Evolutionary conservation across 2,797 vertebrate species (phyloP).

Genomic region (Molossus alvarezi): DNA sequence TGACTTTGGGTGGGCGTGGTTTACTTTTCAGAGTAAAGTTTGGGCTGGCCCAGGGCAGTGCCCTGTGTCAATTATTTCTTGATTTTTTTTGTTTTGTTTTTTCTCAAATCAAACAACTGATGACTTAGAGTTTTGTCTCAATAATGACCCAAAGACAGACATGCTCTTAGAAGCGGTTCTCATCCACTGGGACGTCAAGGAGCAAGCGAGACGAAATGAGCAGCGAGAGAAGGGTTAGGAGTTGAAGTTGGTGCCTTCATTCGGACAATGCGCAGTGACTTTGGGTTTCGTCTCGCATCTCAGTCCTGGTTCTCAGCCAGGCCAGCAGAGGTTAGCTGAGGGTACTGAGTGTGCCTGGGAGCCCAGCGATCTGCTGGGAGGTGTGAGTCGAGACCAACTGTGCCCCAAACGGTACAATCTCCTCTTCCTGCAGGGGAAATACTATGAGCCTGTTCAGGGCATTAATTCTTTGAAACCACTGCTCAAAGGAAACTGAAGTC

Average conservation of each 20-base stretch:
- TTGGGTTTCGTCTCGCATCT: conserved; percentile 67
- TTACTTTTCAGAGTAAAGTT: background rate
- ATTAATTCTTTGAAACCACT: conserved; percentile 71
- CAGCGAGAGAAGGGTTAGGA: conserved; percentile 62
- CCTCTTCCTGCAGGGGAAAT: conserved; percentile 73
- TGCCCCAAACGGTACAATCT: conserved; percentile 1
- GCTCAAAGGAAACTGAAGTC: conserved; percentile 80
- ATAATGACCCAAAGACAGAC: conserved; percentile 72
- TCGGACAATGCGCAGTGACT: conserved; percentile 68
- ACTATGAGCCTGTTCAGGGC: conserved; percentile 66
- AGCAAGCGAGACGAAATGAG: background rate
- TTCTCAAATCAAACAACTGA: conserved; percentile 57
- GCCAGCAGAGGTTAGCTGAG: conserved; percentile 49
- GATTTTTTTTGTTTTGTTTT: background rate
- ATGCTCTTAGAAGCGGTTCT: conserved; percentile 73
- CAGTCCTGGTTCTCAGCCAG: conserved; percentile 65
- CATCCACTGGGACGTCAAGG: conserved; percentile 58
- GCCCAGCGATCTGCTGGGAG: conserved; percentile 34
- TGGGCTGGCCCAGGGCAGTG: conserved; percentile 35
- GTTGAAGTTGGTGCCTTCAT: conserved; percentile 65
- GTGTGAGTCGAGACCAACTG: background rate
- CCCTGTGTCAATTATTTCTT: conserved; percentile 46
- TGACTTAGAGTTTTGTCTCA: conserved; percentile 52
- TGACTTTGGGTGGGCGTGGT: background rate
- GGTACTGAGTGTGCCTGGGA: conserved; percentile 9